Percentiles rank a stretch among this genome's conserved stretches.
phyloP scores from a whole-genome alignment of 2,888 invertebrate genomes.

The Pheosia tremula region DNA sequence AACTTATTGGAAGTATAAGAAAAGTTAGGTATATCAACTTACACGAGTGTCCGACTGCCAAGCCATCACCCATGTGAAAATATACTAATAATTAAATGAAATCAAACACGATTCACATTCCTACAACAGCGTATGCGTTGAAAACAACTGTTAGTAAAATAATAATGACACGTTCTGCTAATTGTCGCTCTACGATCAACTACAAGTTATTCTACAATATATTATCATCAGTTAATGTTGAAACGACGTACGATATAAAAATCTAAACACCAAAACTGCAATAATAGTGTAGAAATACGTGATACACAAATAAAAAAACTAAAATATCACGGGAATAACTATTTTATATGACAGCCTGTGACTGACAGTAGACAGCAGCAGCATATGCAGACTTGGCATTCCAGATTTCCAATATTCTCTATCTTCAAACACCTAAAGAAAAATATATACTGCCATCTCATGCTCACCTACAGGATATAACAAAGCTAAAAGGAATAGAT shows the following conservation, averaged over 20 bases:
- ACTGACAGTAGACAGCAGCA: slow-evolving; percentile 25
- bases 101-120: slow-evolving; percentile 75
- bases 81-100: slow-evolving; percentile 73
- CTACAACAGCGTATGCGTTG: slow-evolving; percentile 69
- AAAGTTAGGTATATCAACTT: slow-evolving; percentile 49
- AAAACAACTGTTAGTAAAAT: slow-evolving; percentile 73
- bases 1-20: slow-evolving; percentile 20
- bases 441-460: neutral
- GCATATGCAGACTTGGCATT: slow-evolving; percentile 17
- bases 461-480: neutral
- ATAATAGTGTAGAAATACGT: slow-evolving; percentile 63
- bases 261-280: slow-evolving; percentile 68
- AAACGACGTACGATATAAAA: slow-evolving; percentile 54
- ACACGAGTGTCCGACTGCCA: slow-evolving; percentile 84
- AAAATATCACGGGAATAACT: slow-evolving; percentile 72
- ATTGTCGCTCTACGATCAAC: slow-evolving; percentile 57
- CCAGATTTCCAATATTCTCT: neutral
- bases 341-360: slow-evolving; percentile 53
- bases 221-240: slow-evolving; percentile 62
- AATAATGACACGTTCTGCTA: slow-evolving; percentile 77
- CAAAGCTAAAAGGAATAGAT: slow-evolving; percentile 11
- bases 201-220: slow-evolving; percentile 53
- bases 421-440: too few relatives aligned
- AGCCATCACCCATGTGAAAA: slow-evolving; percentile 84
- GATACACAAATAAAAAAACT: slow-evolving; percentile 81